A percentile compares a stretch with the other conserved stretches of the same genome.
phyloP scores from a whole-genome alignment of 2,113 vertebrate genomes.

The Microcebus murinus region DNA sequence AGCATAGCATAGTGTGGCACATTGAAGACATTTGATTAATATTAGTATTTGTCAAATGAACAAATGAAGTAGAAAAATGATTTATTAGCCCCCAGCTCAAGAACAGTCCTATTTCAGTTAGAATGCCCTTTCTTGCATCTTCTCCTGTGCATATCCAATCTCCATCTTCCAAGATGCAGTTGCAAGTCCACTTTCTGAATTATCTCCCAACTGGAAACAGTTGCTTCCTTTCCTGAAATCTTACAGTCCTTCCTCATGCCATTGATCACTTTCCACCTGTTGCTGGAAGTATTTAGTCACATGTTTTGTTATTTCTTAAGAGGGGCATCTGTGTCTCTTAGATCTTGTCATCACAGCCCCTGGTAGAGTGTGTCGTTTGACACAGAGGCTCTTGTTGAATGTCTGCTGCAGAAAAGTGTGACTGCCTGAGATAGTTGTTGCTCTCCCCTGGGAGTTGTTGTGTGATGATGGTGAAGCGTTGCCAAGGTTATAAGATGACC shows the following conservation, averaged over 20 bases:
- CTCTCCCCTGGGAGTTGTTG: not conserved
- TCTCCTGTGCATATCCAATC: not conserved
- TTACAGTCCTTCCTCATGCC: not conserved
- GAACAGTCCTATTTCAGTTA: not conserved
- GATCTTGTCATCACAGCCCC: not conserved
- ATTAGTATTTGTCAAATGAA: constrained; percentile 12
- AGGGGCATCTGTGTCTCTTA: not conserved
- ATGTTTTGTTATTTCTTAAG: not conserved
- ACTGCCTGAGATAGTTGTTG: not conserved
- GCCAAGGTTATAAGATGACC: not conserved
- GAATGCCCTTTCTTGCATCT: not conserved
- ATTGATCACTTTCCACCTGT: not conserved
- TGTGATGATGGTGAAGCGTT: not conserved
- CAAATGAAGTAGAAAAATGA: not conserved
- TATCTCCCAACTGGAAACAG: not conserved
- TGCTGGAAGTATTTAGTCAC: not conserved
- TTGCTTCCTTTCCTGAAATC: not conserved
- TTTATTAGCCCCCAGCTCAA: not conserved
- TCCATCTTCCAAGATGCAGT: not conserved
- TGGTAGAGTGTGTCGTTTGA: not conserved
- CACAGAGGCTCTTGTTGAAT: not conserved
- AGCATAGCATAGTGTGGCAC: not conserved
- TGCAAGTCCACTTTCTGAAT: not conserved
- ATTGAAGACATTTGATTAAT: not conserved
- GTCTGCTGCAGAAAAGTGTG: not conserved